Base-by-base conservation (phyloP, 2,113 vertebrate genomes). In the Procavia capensis region DNA sequence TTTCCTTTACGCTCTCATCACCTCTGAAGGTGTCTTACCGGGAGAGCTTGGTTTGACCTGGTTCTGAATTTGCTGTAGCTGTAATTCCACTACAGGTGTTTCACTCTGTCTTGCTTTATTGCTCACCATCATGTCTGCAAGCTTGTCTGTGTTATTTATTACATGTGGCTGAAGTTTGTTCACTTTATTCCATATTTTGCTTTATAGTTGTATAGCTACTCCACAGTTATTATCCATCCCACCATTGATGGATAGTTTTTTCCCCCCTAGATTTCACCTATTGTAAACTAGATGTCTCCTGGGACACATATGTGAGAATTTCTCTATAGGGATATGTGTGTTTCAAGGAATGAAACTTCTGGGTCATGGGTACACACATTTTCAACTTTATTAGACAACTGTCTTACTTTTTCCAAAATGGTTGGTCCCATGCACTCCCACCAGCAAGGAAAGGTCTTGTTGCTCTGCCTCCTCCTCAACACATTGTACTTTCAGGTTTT, bases 201-300 rank as follows among this genome's bases (percentile, higher is more conserved):
- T 63, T 79, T 8, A 29, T 0, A 25, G 39, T 41, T 34, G 36
- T 7, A 8, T 1, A 11, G 20, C 4, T 0, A 0, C 0, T 4
- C 25, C 17, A 19, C 34, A 24, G n/a, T 13, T 43, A 8, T 43
- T 43, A 9, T 2, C 11, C 29, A 39, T 13, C 24, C 39, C 19
- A 5, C 25, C 13, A n/a, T 2, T 1, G 82, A 13, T 27, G 34
- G 50, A 27, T 13, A 13, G 79, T 54, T n/a, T 20, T 34, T 24
- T 10, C 20, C 31, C 31, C 36, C 36, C 41, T n/a, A n/a, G 39
- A 1, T 39, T 13, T 4, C 0, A 2, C 13, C 43, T 70, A 3
- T 8, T 47, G 13, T 17, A 6, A 27, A 25, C 9, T 4, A 34
- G 0, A 9, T 0, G 6, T 24, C 79, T 36, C 82, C 25, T 0